Evolutionary conservation across 2,888 invertebrate species (phyloP).

Genomic region (Stenchaetothrips biformis): DNA sequence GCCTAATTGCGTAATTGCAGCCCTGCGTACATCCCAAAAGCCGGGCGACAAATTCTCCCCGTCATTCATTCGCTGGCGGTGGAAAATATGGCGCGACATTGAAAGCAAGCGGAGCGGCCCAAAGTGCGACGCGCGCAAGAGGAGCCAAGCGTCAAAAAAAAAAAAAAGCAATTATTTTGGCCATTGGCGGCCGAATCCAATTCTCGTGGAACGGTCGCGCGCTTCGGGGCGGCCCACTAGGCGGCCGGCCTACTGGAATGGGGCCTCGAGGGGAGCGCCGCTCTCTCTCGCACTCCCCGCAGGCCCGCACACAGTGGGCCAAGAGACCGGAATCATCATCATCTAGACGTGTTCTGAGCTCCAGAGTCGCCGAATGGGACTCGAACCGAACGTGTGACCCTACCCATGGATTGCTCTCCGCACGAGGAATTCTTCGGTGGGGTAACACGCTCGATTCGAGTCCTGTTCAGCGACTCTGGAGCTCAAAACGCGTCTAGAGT

Average conservation of each 20-base stretch:
- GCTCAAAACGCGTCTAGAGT: too few relatives aligned
- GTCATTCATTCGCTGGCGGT: not conserved
- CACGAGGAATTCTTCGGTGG: too few relatives aligned
- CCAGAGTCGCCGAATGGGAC: not conserved
- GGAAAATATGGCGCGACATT: not conserved
- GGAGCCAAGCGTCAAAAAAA: not conserved
- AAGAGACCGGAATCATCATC: too few relatives aligned
- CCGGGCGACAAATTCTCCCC: constrained; percentile 4
- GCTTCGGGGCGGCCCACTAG: too few relatives aligned
- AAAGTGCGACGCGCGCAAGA: too few relatives aligned
- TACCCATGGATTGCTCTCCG: too few relatives aligned
- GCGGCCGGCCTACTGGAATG: not conserved
- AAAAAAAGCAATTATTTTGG: constrained; percentile 8
- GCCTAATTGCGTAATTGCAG: constrained; percentile 8
- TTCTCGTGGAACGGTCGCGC: not conserved
- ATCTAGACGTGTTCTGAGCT: too few relatives aligned
- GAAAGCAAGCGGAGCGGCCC: not conserved
- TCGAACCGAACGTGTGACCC: too few relatives aligned
- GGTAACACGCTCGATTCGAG: too few relatives aligned
- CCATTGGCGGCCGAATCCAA: constrained; percentile 10
- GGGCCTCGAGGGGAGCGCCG: not conserved
- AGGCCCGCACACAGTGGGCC: not conserved
- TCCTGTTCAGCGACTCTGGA: too few relatives aligned
- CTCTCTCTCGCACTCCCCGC: not conserved
- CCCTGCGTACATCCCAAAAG: not conserved